A percentile compares a stretch with the other conserved stretches of the same genome.
phyloP scores from a whole-genome alignment of 2,113 vertebrate genomes.

The Syngnathoides biaculeatus region DNA sequence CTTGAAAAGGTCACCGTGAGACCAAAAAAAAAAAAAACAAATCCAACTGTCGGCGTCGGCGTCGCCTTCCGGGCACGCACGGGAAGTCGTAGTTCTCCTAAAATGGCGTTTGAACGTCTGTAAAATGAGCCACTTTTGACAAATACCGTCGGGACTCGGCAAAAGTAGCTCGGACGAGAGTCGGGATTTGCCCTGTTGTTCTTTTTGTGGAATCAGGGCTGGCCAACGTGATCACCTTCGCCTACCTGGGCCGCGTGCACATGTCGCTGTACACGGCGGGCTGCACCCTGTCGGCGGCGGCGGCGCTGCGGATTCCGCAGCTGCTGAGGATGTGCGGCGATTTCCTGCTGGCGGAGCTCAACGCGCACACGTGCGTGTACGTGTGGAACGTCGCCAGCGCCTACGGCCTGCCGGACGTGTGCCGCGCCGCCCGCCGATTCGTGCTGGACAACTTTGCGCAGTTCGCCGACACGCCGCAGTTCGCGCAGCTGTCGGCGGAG shows the following conservation, averaged over 20 bases:
- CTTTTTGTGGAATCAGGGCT: too few relatives aligned
- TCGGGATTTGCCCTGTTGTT: too few relatives aligned
- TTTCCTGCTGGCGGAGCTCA: constrained; percentile 78
- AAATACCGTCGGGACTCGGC: too few relatives aligned
- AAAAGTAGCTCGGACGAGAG: too few relatives aligned
- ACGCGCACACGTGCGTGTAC: constrained; percentile 79
- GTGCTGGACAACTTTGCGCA: constrained; percentile 78
- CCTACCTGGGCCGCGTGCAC: constrained; percentile 80
- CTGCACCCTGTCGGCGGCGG: constrained; percentile 76
- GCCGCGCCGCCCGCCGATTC: constrained; percentile 69
- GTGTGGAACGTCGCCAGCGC: constrained; percentile 78
- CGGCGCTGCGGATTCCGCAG: constrained; percentile 73
- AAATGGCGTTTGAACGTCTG: too few relatives aligned
- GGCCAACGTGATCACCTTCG: constrained; percentile 76
- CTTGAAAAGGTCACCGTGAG: too few relatives aligned
- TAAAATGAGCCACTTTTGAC: too few relatives aligned
- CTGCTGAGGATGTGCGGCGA: constrained; percentile 80
- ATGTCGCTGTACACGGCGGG: constrained; percentile 84
- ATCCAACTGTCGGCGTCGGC: too few relatives aligned
- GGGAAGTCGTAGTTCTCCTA: too few relatives aligned
- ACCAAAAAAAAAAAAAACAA: too few relatives aligned
- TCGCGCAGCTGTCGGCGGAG: constrained; percentile 78
- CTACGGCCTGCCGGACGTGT: constrained; percentile 71
- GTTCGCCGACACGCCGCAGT: constrained; percentile 77
- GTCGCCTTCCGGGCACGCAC: too few relatives aligned